A percentile compares a stretch with the other conserved stretches of the same genome.
phyloP scores from a whole-genome alignment of 2,888 invertebrate genomes.

The Allophyes oxyacanthae region DNA sequence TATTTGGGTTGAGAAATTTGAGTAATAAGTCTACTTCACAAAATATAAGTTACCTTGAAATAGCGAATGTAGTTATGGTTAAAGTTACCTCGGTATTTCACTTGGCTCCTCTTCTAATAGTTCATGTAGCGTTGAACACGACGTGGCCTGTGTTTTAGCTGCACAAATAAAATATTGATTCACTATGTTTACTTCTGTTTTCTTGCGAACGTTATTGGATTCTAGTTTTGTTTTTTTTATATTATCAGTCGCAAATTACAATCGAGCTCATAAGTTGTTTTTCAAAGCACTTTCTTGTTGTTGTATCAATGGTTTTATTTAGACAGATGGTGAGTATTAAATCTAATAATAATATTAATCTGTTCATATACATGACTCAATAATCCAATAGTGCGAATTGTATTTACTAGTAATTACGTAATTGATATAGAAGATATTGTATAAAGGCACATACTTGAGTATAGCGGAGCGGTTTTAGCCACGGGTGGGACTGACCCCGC shows the following conservation, averaged over 20 bases:
- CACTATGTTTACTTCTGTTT: background rate
- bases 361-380: background rate
- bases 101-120: constrained; percentile 84
- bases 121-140: constrained; percentile 87
- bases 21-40: constrained; percentile 33
- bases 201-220: background rate
- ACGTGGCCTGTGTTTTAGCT: constrained; percentile 87
- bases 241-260: background rate
- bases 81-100: constrained; percentile 84
- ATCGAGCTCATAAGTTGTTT: background rate
- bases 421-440: constrained; percentile 3
- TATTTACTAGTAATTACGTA: background rate
- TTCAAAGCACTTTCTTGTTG: no score
- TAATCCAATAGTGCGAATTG: background rate
- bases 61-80: constrained; percentile 18
- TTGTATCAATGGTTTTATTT: no score
- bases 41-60: constrained; percentile 42
- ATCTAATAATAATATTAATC: no score
- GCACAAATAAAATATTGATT: constrained; percentile 48
- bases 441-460: constrained; percentile 74
- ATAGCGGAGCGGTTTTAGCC: constrained; percentile 79
- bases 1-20: constrained; percentile 30
- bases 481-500: constrained; percentile 82
- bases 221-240: background rate
- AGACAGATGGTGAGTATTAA: no score